Evolutionary conservation across 2,888 invertebrate species (phyloP).

Genomic region (Brachycybe producta): DNA sequence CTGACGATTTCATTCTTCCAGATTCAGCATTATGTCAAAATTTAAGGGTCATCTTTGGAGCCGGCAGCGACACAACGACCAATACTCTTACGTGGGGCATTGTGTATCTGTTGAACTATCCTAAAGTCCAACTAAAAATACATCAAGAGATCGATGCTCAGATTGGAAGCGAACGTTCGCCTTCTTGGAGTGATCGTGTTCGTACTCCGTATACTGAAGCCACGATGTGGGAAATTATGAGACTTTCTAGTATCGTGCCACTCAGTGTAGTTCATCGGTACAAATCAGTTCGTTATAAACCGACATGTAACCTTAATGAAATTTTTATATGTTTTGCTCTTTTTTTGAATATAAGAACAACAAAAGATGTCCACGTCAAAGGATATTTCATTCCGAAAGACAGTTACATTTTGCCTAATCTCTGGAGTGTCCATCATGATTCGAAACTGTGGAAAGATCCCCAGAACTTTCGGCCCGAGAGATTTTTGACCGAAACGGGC

Average conservation of each 20-base stretch:
- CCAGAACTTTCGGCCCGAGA: constrained; percentile 15
- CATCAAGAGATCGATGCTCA: constrained; percentile 14
- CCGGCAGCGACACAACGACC: constrained; percentile 15
- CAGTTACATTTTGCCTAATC: constrained; percentile 10
- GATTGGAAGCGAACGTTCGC: constrained; percentile 8
- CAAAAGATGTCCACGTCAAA: too few species aligned
- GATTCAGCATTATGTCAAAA: neutral
- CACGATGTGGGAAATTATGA: constrained; percentile 12
- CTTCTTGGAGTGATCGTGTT: constrained; percentile 5
- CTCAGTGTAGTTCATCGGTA: constrained; percentile 15
- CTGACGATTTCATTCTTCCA: neutral
- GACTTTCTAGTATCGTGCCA: constrained; percentile 10
- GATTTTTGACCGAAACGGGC: constrained; percentile 17
- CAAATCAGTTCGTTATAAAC: neutral
- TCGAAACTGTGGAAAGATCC: constrained; percentile 14
- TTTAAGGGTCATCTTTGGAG: neutral
- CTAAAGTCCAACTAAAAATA: constrained; percentile 13
- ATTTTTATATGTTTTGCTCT: neutral
- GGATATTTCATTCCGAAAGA: constrained; percentile 16
- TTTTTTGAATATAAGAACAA: too few species aligned
- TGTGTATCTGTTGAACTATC: constrained; percentile 10
- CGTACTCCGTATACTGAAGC: constrained; percentile 15
- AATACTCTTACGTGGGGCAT: constrained; percentile 14
- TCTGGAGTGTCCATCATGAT: constrained; percentile 15
- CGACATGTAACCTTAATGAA: neutral